Evolutionary conservation across 2,888 invertebrate genomes (phyloP).

Genomic region (Poecilus cupreus): DNA sequence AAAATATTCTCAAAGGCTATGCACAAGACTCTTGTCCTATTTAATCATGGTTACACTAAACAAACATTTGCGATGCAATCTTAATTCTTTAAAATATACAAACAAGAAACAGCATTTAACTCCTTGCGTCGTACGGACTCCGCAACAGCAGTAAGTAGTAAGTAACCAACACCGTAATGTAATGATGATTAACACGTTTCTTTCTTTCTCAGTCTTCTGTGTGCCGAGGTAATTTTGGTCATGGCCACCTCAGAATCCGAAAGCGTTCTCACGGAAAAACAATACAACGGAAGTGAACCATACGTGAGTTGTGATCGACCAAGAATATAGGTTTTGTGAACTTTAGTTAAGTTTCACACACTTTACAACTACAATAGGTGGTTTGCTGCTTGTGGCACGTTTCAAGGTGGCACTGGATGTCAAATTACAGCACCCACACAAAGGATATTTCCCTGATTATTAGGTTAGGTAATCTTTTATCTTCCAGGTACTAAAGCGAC

Average conservation of each 20-base stretch:
- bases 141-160: not conserved
- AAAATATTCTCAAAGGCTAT: too few species aligned
- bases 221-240: constrained; percentile 25
- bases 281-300: constrained; percentile 36
- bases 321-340: not conserved
- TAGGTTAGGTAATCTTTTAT: too few species aligned
- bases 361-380: not conserved
- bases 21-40: not conserved
- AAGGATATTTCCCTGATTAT: too few species aligned
- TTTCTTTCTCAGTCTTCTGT: constrained; percentile 1
- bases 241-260: constrained; percentile 19
- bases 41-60: not conserved
- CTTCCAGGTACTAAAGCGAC: too few species aligned
- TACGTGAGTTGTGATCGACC: not conserved
- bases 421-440: too few species aligned
- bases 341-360: not conserved
- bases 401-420: too few species aligned
- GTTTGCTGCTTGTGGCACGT: too few species aligned
- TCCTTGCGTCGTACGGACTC: not conserved
- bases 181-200: not conserved
- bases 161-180: not conserved
- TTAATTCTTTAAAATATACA: not conserved
- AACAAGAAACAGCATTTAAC: not conserved
- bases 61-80: not conserved
- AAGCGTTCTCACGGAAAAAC: constrained; percentile 34